Conservation (phyloP, 2,888 invertebrate species). For the Prostheceraeus crozeri region DNA sequence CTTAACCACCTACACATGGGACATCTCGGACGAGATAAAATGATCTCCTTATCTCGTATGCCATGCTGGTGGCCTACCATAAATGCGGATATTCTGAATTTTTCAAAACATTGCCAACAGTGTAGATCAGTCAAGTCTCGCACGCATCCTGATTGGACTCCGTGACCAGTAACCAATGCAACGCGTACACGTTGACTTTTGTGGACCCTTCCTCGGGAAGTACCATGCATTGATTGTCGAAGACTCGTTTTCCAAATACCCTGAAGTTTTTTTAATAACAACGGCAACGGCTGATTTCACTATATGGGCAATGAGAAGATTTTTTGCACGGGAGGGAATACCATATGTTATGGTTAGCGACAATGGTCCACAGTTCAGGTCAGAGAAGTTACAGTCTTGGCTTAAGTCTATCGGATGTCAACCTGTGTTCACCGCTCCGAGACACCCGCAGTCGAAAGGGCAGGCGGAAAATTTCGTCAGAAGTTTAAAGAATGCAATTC, state of each 20-base stretch:
- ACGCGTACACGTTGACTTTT: slow-evolving; percentile 17
- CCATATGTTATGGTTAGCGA: slow-evolving; percentile 1
- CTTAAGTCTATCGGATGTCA: neutral
- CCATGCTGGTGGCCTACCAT: slow-evolving; percentile 5
- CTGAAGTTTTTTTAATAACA: slow-evolving; percentile 13
- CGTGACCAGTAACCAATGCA: slow-evolving; percentile 16
- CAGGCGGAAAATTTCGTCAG: slow-evolving; percentile 16
- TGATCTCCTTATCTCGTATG: slow-evolving; percentile 9
- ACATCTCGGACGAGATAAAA: slow-evolving; percentile 5
- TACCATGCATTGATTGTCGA: slow-evolving; percentile 1
- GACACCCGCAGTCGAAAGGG: slow-evolving; percentile 5
- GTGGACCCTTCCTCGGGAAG: slow-evolving; percentile 3
- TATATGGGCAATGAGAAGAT: slow-evolving; percentile 1
- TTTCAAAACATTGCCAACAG: neutral
- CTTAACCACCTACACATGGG: slow-evolving; percentile 16
- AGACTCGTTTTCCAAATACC: slow-evolving; percentile 15
- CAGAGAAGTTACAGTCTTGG: neutral
- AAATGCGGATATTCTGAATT: neutral
- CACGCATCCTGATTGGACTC: slow-evolving; percentile 7
- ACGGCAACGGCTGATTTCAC: neutral
- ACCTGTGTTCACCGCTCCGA: slow-evolving; percentile 2
- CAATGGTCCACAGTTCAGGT: neutral
- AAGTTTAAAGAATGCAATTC: neutral
- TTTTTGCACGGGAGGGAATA: slow-evolving; percentile 6
- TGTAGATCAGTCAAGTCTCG: slow-evolving; percentile 1